Percentiles rank a stretch among this genome's conserved stretches.
Evolutionary conservation across 2,797 vertebrate species (phyloP).

Genomic region (Acrocephalus scirpaceus): DNA sequence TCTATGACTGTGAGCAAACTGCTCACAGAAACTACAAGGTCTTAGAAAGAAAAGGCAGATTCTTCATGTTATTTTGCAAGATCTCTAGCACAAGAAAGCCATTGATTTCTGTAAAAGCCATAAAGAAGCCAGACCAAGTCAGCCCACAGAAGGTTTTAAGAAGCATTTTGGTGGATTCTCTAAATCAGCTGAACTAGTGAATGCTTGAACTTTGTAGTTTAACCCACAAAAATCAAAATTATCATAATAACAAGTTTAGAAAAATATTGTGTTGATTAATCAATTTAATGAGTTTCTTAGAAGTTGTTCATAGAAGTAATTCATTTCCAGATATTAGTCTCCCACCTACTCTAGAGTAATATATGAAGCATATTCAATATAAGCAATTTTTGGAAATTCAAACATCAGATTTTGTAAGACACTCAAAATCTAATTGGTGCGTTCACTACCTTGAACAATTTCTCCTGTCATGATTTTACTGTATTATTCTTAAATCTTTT

Average conservation of each 20-base stretch:
- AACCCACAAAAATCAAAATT: not conserved
- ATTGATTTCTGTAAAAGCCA: not conserved
- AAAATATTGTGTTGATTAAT: not conserved
- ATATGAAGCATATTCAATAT: not conserved
- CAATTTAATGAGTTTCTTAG: not conserved
- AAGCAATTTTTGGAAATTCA: not conserved
- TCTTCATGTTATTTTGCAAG: not conserved
- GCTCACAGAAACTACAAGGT: not conserved
- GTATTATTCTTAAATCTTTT: not conserved
- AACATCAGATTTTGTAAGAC: not conserved
- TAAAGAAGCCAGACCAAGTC: not conserved
- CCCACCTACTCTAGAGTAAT: not conserved
- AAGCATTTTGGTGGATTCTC: not conserved
- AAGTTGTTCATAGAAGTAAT: not conserved
- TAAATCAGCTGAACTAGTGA: not conserved
- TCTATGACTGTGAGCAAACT: not conserved
- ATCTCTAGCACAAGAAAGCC: not conserved
- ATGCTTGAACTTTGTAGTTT: not conserved
- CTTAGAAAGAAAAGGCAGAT: not conserved
- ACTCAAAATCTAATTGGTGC: not conserved
- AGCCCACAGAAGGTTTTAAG: not conserved
- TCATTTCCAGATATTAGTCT: not conserved
- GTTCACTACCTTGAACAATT: not conserved
- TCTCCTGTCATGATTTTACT: not conserved
- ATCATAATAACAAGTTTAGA: not conserved